Evolutionary conservation across 1,140 invertebrate genomes (phyloP).

Genomic region (Saccostrea glomerata): DNA sequence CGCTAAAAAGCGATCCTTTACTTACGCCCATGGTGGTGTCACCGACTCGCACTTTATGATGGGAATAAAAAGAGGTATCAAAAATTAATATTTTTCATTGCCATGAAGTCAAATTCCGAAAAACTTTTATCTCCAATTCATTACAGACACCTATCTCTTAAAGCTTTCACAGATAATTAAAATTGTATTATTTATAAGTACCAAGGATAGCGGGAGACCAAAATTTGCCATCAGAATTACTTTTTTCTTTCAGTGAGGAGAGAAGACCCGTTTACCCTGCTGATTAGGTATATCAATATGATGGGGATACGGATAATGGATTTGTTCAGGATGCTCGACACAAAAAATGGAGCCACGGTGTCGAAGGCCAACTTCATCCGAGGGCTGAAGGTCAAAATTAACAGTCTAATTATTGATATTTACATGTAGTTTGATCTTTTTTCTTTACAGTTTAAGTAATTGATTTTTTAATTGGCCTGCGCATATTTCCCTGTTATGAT

Average conservation of each 20-base stretch:
- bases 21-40: conserved; percentile 69
- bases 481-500: too few species aligned
- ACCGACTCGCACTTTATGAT: conserved; percentile 68
- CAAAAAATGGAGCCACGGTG: conserved; percentile 69
- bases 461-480: too few species aligned
- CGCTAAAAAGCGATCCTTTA: conserved; percentile 62
- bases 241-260: conserved; percentile 63
- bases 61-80: conserved; percentile 69
- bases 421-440: too few species aligned
- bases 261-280: conserved; percentile 74
- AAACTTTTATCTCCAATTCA: too few species aligned
- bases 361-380: conserved; percentile 73
- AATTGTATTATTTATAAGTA: not conserved
- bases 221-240: not conserved
- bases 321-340: conserved; percentile 76
- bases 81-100: not conserved
- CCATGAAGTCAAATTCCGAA: too few species aligned
- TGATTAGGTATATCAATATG: conserved; percentile 72
- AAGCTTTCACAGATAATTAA: not conserved
- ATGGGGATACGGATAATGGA: conserved; percentile 76
- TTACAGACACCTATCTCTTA: not conserved
- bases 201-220: too few species aligned
- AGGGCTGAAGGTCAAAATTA: conserved; percentile 70
- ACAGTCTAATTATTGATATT: conserved; percentile 12
- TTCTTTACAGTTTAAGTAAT: too few species aligned